phyloP scores from a whole-genome alignment of 2,888 invertebrate species.

The Hirudinaria manillensis region DNA sequence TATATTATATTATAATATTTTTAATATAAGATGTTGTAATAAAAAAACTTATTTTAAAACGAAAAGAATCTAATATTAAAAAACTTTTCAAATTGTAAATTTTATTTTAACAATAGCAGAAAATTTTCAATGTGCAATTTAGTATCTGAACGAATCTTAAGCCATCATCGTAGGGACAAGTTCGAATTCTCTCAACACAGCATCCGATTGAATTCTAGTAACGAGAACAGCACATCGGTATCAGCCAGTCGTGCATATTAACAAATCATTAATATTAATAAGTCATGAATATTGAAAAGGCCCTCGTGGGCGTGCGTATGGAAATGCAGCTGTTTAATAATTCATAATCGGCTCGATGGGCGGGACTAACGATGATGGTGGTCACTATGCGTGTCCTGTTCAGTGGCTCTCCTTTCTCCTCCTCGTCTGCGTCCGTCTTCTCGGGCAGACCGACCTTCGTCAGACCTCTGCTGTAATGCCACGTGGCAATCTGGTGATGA shows the following conservation, averaged over 20 bases:
- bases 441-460: background rate
- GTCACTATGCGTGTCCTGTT: constrained; percentile 42
- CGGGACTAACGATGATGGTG: constrained; percentile 43
- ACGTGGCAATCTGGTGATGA: constrained; percentile 26
- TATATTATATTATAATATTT: background rate
- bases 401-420: background rate
- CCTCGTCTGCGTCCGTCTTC: background rate
- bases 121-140: too few species aligned
- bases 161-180: too few species aligned
- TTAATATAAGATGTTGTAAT: background rate
- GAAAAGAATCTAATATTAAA: background rate
- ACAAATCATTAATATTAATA: background rate
- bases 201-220: too few species aligned
- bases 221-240: too few species aligned
- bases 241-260: background rate
- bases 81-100: too few species aligned
- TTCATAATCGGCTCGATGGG: too few species aligned
- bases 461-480: constrained; percentile 26
- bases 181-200: too few species aligned
- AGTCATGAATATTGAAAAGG: background rate
- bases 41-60: background rate
- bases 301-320: too few species aligned
- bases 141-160: too few species aligned
- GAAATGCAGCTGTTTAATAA: too few species aligned
- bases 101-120: too few species aligned